These are phyloP conservation scores for Leptinotarsa lineolata DNA, from an alignment of 1,140 invertebrate species.

Conservation along the genomic window DNA sequence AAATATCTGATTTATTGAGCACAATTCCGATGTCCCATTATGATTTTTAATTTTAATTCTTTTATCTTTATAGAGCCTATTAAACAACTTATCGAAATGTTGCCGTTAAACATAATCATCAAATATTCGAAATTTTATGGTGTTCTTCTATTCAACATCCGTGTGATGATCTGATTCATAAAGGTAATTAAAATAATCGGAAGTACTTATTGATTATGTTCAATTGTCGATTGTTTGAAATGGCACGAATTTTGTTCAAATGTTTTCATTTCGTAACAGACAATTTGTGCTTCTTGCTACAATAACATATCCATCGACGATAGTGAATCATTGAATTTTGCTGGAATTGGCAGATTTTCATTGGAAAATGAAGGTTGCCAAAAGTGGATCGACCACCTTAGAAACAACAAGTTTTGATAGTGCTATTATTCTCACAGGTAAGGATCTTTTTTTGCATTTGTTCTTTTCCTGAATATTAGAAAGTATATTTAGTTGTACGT, in stretches of 20 bases:
- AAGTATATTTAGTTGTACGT: no score
- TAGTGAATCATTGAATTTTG: not conserved
- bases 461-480: not conserved
- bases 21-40: no score
- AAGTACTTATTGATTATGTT: not conserved
- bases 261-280: not conserved
- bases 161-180: not conserved
- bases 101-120: no score
- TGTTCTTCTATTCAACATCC: no score
- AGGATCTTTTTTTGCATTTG: not conserved
- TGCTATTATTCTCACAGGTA: slow-evolving; percentile 24
- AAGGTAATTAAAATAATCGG: not conserved
- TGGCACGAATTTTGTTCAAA: not conserved
- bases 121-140: no score
- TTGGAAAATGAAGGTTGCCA: not conserved
- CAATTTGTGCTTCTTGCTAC: not conserved
- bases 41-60: no score
- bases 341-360: not conserved
- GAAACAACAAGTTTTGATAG: slow-evolving; percentile 26
- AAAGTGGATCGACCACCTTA: not conserved
- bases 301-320: not conserved
- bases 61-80: no score
- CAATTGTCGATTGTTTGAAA: not conserved
- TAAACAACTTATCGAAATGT: no score
- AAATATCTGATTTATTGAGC: no score